Evolutionary conservation across 1,140 invertebrate genomes (phyloP), one percentile per base, ranked within the genome.

Genomic region (Matsumurasca onukii): DNA sequence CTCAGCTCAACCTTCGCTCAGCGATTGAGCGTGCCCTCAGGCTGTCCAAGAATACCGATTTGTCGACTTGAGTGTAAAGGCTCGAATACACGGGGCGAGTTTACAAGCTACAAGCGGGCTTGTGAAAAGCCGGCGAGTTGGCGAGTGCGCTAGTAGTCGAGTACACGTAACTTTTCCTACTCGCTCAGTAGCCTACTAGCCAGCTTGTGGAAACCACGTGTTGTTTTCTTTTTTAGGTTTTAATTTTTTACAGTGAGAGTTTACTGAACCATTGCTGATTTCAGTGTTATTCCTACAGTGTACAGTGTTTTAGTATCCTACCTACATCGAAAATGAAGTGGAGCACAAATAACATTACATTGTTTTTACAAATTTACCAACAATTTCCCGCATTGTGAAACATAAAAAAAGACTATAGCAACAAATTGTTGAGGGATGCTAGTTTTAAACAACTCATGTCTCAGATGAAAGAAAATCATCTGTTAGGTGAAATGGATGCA

Each of bases 61-160:
- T n/a, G n/a, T n/a, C n/a, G 34, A 39, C 5, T 39, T 39, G 34
- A 9, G 5, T 9, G 34, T 39, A 5, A 39, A 39, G 34, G 34
- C 34, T 39, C 5, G 17, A 39, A 17, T 39, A 39, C 34, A 39
- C 49, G 49, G 49, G 20, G 49, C 12, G 20, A 17, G 49, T 52
- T 52, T 52, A 52, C 49, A 52, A 52, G 49, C 49, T 52, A 52
- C 12, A 52, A 22, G 34, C 17, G 9, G 17, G 34, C 17, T 9
- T 12, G 34, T 45, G 17, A 45, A 17, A 45, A 45, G 20, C 49
- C 49, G 20, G 49, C 62, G 62, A 31, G 62, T 64, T 31, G 62
- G 62, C 62, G 62, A 64, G 62, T 64, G 62, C 30, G 62, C 62
- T 64, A 30, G 62, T 31, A 31, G 62, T 64, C 30, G 62, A 64